A percentile compares a stretch with the other conserved stretches of the same genome.
These are phyloP conservation scores for Nothobranchius kuhntae DNA, from an alignment of 2,113 vertebrate genomes.

Conservation along the genomic window DNA sequence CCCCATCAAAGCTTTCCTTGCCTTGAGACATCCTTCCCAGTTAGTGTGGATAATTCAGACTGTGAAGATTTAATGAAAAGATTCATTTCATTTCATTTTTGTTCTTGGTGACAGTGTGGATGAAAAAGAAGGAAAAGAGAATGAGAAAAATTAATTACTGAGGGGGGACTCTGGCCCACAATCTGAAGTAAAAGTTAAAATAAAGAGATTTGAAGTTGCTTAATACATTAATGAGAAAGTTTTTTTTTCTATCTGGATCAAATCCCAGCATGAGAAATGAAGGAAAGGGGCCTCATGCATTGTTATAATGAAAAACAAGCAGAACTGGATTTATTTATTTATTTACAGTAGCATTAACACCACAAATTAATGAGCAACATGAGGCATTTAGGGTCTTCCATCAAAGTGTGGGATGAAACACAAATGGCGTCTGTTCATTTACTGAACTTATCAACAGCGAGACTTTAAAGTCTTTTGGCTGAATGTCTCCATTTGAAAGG, in stretches of 20 bases:
- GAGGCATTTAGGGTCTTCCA: constrained; percentile 21
- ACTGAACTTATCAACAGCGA: constrained; percentile 24
- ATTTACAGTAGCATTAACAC: no score
- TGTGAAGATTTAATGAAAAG: constrained; percentile 8
- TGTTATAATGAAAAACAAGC: no score
- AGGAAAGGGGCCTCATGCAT: not conserved
- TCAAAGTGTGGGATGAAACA: constrained; percentile 40
- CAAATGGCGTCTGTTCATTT: constrained; percentile 34
- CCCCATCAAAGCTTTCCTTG: not conserved
- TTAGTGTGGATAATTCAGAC: constrained; percentile 13
- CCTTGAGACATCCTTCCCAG: constrained; percentile 15
- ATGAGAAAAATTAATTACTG: constrained; percentile 10
- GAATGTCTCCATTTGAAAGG: constrained; percentile 66
- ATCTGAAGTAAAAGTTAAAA: not conserved
- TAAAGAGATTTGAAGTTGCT: constrained; percentile 5
- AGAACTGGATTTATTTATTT: no score
- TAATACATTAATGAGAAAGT: constrained; percentile 1
- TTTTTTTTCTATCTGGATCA: not conserved
- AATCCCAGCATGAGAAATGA: not conserved
- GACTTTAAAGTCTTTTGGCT: constrained; percentile 67
- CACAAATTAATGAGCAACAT: not conserved
- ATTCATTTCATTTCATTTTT: constrained; percentile 28
- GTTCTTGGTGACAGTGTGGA: not conserved
- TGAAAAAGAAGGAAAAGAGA: constrained; percentile 25
- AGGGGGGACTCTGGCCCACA: constrained; percentile 3